phyloP scores from a whole-genome alignment of 2,888 invertebrate genomes.

The Ligdia adustata region DNA sequence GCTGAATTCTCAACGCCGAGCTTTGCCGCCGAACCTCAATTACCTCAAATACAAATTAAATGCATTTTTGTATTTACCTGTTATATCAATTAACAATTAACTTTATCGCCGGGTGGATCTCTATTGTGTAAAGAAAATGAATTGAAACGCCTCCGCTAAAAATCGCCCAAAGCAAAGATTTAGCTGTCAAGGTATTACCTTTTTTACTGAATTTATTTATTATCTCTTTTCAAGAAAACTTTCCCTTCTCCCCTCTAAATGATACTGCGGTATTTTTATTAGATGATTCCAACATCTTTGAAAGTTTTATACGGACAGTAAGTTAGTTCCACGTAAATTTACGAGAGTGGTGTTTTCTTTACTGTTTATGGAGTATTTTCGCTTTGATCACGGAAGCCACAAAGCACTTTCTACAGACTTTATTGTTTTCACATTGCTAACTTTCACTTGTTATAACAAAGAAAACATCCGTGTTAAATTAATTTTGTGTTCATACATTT shows the following conservation, averaged over 20 bases:
- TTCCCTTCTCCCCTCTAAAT: conserved; percentile 17
- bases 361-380: conserved; percentile 30
- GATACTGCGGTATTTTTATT: conserved; percentile 27
- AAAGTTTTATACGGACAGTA: conserved; percentile 25
- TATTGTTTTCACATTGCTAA: conserved; percentile 35
- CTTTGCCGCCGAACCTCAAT: conserved; percentile 34
- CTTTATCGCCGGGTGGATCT: no score
- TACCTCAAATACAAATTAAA: no score
- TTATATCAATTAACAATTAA: no score
- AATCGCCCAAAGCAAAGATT: no score
- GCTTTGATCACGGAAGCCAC: conserved; percentile 28
- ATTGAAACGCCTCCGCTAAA: no score
- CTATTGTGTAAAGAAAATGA: no score
- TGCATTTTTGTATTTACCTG: no score
- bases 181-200: no score
- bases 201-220: no score
- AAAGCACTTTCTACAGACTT: conserved; percentile 33
- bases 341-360: conserved; percentile 23
- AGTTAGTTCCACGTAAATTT: conserved; percentile 27
- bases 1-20: conserved; percentile 45
- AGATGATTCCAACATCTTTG: conserved; percentile 27
- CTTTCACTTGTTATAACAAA: conserved; percentile 33
- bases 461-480: no score
- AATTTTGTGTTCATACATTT: no score
- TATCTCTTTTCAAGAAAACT: conserved; percentile 17